A percentile compares a stretch with the other conserved stretches of the same genome.
Evolutionary conservation across 2,797 vertebrate genomes (phyloP).

Genomic region (Psittacula derbiana): DNA sequence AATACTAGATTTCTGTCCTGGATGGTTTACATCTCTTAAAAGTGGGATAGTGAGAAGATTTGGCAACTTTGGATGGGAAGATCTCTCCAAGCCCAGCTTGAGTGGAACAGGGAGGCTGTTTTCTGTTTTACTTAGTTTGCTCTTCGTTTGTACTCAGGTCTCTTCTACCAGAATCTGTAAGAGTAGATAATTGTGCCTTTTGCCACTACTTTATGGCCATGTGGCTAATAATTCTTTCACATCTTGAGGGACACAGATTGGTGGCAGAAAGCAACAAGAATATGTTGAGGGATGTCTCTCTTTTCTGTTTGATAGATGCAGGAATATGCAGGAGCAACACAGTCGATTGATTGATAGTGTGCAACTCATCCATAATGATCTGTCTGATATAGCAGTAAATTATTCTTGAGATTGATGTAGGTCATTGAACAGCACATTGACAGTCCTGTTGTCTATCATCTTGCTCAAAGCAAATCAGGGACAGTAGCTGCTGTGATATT

Average conservation of each 20-base stretch:
- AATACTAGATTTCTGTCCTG: background rate
- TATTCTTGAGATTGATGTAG: conserved; percentile 74
- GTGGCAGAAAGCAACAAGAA: conserved; percentile 45
- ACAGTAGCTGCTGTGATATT: conserved; percentile 19
- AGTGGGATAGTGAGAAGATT: background rate
- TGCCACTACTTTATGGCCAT: background rate
- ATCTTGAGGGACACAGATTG: background rate
- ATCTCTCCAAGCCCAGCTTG: background rate
- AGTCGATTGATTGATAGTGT: conserved; percentile 68
- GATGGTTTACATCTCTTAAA: background rate
- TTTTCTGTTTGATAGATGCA: conserved; percentile 62
- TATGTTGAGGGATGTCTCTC: conserved; percentile 36
- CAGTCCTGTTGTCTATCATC: conserved; percentile 69
- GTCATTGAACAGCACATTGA: conserved; percentile 71
- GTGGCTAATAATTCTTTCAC: conserved; percentile 43
- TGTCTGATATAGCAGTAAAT: conserved; percentile 72
- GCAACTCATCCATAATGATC: conserved; percentile 72
- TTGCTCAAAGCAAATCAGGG: conserved; percentile 35
- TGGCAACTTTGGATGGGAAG: background rate
- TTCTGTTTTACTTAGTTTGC: background rate
- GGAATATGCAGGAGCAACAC: conserved; percentile 70
- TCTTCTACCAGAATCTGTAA: background rate
- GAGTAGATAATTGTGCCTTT: background rate
- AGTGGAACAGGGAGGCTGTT: background rate
- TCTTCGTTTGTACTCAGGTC: background rate